Base-by-base conservation (phyloP, 2,113 vertebrate genomes). In the Peromyscus polionotus region DNA sequence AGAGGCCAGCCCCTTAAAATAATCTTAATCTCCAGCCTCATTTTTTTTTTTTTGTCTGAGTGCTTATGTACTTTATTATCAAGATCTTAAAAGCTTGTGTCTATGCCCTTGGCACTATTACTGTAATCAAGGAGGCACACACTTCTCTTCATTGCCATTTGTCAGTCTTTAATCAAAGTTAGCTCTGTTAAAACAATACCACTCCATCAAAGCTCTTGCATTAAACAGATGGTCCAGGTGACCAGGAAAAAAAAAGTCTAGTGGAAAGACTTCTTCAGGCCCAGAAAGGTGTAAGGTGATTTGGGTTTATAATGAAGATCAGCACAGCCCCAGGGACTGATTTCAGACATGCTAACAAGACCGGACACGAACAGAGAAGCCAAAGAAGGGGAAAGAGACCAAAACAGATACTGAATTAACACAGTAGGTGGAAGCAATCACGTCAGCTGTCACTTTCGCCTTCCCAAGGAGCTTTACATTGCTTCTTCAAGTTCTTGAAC, bases 401-500 rank as follows among this genome's bases (percentile, higher is more conserved):
- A 67, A 77, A 89, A 36, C 0, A 76, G 88, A 86, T 65, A 54
- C 12, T 61, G 61, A 94, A 57, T n/a, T 57, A 42, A 63, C 51
- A 39, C 0, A 73, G 51, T 36, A 24, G 61, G 70, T 8, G 19
- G 95, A 89, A 80, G 42, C 80, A 33, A 33, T 57, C 36, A 65
- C 76, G 93, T 81, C 88, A 39, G 28, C 36, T 39, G 22, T 63
- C 36, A 90, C 96, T 79, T 70, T 70, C 26, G 93, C 36, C 1
- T 84, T 75, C 42, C 33, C n/a, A 65, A 68, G 81, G 76, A 88
- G 57, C 36, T 45, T 98, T 92, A 99, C 2, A 99, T 96, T 45
- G 97, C 95, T 95, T 99, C 98, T 98, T 99, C 98, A 36, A 98
- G 88, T 97, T 99, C 98, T 86, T 98, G 98, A 67, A 99, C 97